These are phyloP conservation scores for Podilymbus podiceps DNA, from an alignment of 2,113 vertebrate genomes.

Conservation along the genomic window DNA sequence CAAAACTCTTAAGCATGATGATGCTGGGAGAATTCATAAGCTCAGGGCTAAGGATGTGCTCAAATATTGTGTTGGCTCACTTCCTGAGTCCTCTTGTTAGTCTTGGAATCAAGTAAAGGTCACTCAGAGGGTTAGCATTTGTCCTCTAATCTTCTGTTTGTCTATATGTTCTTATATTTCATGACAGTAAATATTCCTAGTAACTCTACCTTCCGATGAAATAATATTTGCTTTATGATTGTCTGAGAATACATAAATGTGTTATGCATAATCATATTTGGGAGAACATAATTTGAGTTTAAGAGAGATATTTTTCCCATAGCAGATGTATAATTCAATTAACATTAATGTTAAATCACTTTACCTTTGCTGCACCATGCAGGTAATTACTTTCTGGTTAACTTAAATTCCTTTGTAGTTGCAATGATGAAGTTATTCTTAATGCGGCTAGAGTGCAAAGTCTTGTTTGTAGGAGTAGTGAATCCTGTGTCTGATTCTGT, in stretches of 20 bases:
- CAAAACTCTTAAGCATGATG: neutral
- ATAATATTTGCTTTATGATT: slow-evolving; percentile 34
- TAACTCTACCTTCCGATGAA: neutral
- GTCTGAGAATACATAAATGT: slow-evolving; percentile 3
- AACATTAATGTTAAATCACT: slow-evolving; percentile 32
- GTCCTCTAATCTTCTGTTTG: neutral
- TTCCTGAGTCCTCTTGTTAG: neutral
- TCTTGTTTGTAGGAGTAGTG: neutral
- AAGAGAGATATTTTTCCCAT: neutral
- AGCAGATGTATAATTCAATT: slow-evolving; percentile 51
- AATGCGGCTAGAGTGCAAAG: neutral
- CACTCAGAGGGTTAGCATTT: neutral
- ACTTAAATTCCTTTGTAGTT: slow-evolving; percentile 44
- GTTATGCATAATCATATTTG: slow-evolving; percentile 14
- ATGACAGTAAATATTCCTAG: neutral
- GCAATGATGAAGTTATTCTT: neutral
- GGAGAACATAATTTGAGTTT: slow-evolving; percentile 15
- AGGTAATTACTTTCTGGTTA: slow-evolving; percentile 45
- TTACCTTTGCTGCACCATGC: neutral
- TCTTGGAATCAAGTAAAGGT: neutral
- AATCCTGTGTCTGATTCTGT: neutral
- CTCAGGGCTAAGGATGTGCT: neutral
- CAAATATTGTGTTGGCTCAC: neutral
- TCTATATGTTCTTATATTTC: neutral
- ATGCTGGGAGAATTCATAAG: neutral